Conservation (phyloP, 2,888 invertebrate species). For the Coleophora flavipennella region DNA sequence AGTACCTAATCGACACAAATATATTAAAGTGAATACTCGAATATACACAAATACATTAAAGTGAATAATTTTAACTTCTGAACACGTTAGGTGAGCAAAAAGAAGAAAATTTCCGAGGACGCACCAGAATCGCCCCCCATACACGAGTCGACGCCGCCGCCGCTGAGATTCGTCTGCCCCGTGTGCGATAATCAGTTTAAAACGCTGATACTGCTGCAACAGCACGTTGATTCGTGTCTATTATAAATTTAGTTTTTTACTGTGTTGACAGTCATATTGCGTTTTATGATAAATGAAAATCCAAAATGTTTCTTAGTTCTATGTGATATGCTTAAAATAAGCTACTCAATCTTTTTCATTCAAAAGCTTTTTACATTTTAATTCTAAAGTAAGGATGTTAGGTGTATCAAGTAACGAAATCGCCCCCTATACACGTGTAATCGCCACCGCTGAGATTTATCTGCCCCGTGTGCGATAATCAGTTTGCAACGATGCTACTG, state of each 20-base stretch:
- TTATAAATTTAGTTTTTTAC: too few species aligned
- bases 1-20: too few species aligned
- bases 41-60: too few species aligned
- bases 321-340: too few species aligned
- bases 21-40: too few species aligned
- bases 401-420: conserved; percentile 11
- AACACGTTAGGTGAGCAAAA: conserved; percentile 37
- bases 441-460: conserved; percentile 60
- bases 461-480: conserved; percentile 73
- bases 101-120: conserved; percentile 34
- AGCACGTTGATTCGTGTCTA: conserved; percentile 72
- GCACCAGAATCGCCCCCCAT: conserved; percentile 8
- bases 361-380: too few species aligned
- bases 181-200: conserved; percentile 69
- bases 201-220: conserved; percentile 63
- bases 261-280: too few species aligned
- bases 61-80: too few species aligned
- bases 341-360: too few species aligned
- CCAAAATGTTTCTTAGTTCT: too few species aligned
- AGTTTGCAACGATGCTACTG: conserved; percentile 60
- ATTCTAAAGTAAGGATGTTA: too few species aligned
- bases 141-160: conserved; percentile 46
- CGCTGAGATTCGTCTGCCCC: conserved; percentile 66
- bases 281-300: too few species aligned
- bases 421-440: conserved; percentile 20